Percentiles rank a stretch among this genome's conserved stretches.
These are phyloP conservation scores for Margarornis squamiger DNA, from an alignment of 2,797 vertebrate genomes.

Conservation along the genomic window DNA sequence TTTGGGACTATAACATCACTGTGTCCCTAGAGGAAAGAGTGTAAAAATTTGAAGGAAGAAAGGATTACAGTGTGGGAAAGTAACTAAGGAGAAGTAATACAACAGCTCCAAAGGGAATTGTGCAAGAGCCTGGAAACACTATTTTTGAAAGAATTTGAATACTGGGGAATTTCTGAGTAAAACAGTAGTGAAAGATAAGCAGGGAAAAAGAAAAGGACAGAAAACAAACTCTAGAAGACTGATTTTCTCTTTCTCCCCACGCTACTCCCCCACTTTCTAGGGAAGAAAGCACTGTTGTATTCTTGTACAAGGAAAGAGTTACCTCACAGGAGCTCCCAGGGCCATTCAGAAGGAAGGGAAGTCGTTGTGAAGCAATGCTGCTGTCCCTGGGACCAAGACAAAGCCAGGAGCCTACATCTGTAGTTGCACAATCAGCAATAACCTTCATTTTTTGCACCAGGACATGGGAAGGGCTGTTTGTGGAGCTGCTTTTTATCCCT, in stretches of 20 bases:
- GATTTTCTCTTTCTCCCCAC: background rate
- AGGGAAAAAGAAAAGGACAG: background rate
- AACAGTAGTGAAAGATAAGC: background rate
- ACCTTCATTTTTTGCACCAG: background rate
- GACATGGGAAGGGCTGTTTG: background rate
- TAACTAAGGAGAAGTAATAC: background rate
- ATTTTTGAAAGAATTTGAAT: background rate
- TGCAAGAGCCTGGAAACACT: slow-evolving; percentile 35
- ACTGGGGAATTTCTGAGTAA: slow-evolving; percentile 31
- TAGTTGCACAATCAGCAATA: background rate
- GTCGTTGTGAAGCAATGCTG: background rate
- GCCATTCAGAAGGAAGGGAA: background rate
- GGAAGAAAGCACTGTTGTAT: background rate
- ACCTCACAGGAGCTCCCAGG: background rate
- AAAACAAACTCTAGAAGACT: background rate
- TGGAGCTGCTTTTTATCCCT: background rate
- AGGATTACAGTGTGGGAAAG: slow-evolving; percentile 45
- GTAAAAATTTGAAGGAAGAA: slow-evolving; percentile 8
- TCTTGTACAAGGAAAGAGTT: background rate
- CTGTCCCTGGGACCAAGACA: background rate
- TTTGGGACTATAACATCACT: background rate
- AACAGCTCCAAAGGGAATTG: slow-evolving; percentile 48
- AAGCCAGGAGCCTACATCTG: background rate
- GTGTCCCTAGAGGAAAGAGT: slow-evolving; percentile 8
- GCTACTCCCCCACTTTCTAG: background rate